A percentile compares a stretch with the other conserved stretches of the same genome.
Conservation (phyloP, 1,140 invertebrate species). For the Cyphomyrmex costatus region DNA sequence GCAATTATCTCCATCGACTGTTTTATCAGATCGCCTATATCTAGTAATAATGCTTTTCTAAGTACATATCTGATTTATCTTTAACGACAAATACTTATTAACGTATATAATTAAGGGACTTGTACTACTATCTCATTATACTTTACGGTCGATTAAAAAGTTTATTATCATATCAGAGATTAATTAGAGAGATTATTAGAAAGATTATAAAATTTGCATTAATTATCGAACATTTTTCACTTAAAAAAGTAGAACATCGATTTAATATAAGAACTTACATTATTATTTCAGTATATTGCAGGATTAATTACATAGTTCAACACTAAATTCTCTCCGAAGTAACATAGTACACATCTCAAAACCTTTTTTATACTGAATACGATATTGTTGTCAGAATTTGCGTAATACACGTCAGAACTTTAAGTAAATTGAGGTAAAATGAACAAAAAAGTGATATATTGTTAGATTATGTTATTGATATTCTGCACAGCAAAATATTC, state of each 20-base stretch:
- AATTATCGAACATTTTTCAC: not conserved
- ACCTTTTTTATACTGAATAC: too few species aligned
- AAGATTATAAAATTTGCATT: slow-evolving; percentile 9
- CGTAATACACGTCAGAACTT: too few species aligned
- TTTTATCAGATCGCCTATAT: not conserved
- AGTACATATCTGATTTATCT: not conserved
- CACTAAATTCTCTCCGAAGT: too few species aligned
- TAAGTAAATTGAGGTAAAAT: too few species aligned
- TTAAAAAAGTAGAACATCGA: not conserved
- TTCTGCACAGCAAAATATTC: not conserved
- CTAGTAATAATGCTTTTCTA: not conserved
- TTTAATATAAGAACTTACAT: not conserved
- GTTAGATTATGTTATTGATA: not conserved
- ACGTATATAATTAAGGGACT: not conserved
- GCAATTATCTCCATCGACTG: not conserved
- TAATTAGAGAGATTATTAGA: not conserved
- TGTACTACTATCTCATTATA: not conserved
- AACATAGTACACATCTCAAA: too few species aligned
- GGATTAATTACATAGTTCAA: not conserved
- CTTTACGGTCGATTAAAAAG: slow-evolving; percentile 3
- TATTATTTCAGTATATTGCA: not conserved
- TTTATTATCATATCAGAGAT: slow-evolving; percentile 24
- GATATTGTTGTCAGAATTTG: too few species aligned
- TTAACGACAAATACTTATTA: not conserved
- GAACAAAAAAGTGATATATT: too few species aligned